Conservation (phyloP, 2,888 invertebrate species). For the Boloria selene region DNA sequence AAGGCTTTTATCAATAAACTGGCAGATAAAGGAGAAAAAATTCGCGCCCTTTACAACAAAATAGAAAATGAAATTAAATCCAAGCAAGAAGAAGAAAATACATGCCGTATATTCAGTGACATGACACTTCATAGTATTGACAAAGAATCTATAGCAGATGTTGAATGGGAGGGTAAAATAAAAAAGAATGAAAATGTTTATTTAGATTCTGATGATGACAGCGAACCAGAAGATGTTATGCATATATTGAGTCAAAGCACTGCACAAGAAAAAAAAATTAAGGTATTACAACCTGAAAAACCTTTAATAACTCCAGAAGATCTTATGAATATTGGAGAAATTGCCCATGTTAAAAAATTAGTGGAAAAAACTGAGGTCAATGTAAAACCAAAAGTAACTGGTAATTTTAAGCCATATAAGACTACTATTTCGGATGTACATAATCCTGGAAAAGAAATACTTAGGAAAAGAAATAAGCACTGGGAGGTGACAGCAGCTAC, state of each 20-base stretch:
- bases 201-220: conserved; percentile 83
- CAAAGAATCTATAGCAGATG: conserved; percentile 73
- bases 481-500: conserved; percentile 86
- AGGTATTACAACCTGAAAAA: conserved; percentile 69
- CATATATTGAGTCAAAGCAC: conserved; percentile 82
- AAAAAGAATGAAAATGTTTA: conserved; percentile 53
- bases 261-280: conserved; percentile 74
- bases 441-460: conserved; percentile 78
- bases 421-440: conserved; percentile 81
- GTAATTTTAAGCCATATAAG: conserved; percentile 81
- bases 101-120: conserved; percentile 75
- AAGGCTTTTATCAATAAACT: conserved; percentile 80
- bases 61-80: conserved; percentile 71
- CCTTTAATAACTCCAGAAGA: conserved; percentile 78
- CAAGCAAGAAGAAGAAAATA: conserved; percentile 75
- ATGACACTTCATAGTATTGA: conserved; percentile 72
- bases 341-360: conserved; percentile 78
- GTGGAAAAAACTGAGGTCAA: conserved; percentile 77
- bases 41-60: conserved; percentile 72
- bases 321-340: conserved; percentile 70
- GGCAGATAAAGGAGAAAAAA: conserved; percentile 83
- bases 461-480: conserved; percentile 73
- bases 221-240: conserved; percentile 82
- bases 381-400: conserved; percentile 53
- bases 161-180: conserved; percentile 83